Evolutionary conservation across 2,888 invertebrate species (phyloP), one percentile per base, ranked within the genome.

Genomic region (Synanthedon tipuliformis): DNA sequence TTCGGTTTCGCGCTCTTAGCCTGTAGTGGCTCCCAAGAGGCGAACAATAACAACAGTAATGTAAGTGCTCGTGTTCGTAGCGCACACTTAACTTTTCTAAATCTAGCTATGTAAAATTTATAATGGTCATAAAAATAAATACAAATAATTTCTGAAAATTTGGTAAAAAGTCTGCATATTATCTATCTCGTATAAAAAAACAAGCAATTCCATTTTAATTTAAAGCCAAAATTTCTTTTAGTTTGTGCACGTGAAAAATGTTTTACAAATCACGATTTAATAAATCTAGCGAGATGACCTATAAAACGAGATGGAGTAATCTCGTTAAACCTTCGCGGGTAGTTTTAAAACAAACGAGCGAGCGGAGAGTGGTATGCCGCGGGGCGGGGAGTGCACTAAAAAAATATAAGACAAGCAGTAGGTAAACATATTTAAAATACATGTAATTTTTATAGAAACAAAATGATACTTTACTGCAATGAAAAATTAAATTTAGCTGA

Each of bases 311-410:
- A 73, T 68, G 69, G 65, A 72, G 76, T 78, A 79, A 83, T 82
- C 78, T 78, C 78, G 79, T 84, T 81, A 81, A 81, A 84, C 76
- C 73, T 78, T 76, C 73, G 78, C 73, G 79, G 77, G 75, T 82
- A 82, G 81, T 80, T 79, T 74, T 68, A 69, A 77, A 69, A 75
- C 73, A 73, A 74, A 70, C 69, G 64, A 66, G 56, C 51, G 65
- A 52, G 55, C 56, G 56, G 59, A 53, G 59, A 53, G 56, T 41
- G 54, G 23, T 48, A 58, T 54, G 57, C 56, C 34, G 56, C 63
- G 56, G 53, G 57, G 48, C 57, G 54, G 53, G 59, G 55, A 59
- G 55, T 53, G 49, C 18, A 49, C 49, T 49, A 13, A 49, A 16
- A n/a, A 16, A 16, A 49, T 12, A 23, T 49, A 49, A 18, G 7